Evolutionary conservation across 2,888 invertebrate genomes (phyloP).

Genomic region (Alloscopus bannaensis): DNA sequence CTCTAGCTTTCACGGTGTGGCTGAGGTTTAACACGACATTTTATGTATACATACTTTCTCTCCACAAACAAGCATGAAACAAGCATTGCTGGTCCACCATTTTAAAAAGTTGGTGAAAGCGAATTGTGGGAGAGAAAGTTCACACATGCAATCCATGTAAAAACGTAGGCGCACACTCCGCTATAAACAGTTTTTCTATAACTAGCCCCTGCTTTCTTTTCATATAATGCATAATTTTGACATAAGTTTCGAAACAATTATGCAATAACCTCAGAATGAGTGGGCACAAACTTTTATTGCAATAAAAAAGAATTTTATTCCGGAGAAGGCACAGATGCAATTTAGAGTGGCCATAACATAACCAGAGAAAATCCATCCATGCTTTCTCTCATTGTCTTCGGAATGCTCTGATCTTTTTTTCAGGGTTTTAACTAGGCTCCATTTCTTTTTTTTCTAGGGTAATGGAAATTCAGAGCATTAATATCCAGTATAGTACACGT

Average conservation of each 20-base stretch:
- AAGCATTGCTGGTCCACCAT: too few relatives aligned
- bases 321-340: slow-evolving; percentile 49
- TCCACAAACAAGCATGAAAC: too few relatives aligned
- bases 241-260: slow-evolving; percentile 60
- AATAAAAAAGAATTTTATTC: slow-evolving; percentile 38
- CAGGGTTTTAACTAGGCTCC: slow-evolving; percentile 30
- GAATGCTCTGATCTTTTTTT: slow-evolving; percentile 38
- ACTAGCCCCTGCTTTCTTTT: too few relatives aligned
- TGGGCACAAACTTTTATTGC: slow-evolving; percentile 57
- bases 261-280: slow-evolving; percentile 60
- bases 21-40: too few relatives aligned
- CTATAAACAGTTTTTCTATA: too few relatives aligned
- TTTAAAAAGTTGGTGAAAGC: too few relatives aligned
- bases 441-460: slow-evolving; percentile 47
- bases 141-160: too few relatives aligned
- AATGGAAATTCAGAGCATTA: slow-evolving; percentile 52
- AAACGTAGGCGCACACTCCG: too few relatives aligned
- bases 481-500: slow-evolving; percentile 40
- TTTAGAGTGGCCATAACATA: slow-evolving; percentile 59
- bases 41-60: too few relatives aligned
- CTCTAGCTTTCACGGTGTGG: too few relatives aligned
- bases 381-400: background rate
- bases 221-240: slow-evolving; percentile 58
- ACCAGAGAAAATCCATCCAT: slow-evolving; percentile 45
- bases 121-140: too few relatives aligned